Percentiles rank a stretch among this genome's conserved stretches.
These are phyloP conservation scores for Bilobella aurantiaca DNA, from an alignment of 1,140 invertebrate genomes.

Conservation along the genomic window DNA sequence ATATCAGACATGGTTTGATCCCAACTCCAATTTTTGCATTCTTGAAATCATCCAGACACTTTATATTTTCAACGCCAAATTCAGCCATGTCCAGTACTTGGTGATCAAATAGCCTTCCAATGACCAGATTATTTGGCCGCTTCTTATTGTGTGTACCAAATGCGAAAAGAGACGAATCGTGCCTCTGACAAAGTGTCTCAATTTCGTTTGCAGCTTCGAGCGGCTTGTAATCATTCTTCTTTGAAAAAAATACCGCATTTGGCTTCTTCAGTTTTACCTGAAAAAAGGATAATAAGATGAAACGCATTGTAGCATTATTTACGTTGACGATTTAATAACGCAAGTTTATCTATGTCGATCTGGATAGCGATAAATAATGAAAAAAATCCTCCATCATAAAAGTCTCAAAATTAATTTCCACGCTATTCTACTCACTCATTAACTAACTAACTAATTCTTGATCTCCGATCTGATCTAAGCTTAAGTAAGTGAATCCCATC, in stretches of 20 bases:
- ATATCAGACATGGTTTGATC: conserved; percentile 82
- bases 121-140: conserved; percentile 78
- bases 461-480: too few species aligned
- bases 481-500: too few species aligned
- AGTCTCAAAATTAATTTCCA: too few species aligned
- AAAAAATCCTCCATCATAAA: too few species aligned
- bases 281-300: too few species aligned
- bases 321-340: too few species aligned
- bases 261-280: conserved; percentile 75
- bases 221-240: conserved; percentile 72
- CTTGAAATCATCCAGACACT: conserved; percentile 66
- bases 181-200: conserved; percentile 75
- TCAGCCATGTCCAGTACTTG: conserved; percentile 93
- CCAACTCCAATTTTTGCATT: conserved; percentile 66
- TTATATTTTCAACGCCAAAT: conserved; percentile 75
- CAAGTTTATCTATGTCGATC: too few species aligned
- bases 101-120: conserved; percentile 77
- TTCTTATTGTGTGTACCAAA: conserved; percentile 90
- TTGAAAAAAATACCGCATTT: conserved; percentile 59
- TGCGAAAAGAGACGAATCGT: conserved; percentile 78
- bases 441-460: too few species aligned
- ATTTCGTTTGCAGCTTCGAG: conserved; percentile 73
- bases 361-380: too few species aligned
- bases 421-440: too few species aligned
- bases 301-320: too few species aligned